Evolutionary conservation across 1,140 invertebrate genomes (phyloP), one percentile per base, ranked within the genome.

Genomic region (Drosophila dunni): DNA sequence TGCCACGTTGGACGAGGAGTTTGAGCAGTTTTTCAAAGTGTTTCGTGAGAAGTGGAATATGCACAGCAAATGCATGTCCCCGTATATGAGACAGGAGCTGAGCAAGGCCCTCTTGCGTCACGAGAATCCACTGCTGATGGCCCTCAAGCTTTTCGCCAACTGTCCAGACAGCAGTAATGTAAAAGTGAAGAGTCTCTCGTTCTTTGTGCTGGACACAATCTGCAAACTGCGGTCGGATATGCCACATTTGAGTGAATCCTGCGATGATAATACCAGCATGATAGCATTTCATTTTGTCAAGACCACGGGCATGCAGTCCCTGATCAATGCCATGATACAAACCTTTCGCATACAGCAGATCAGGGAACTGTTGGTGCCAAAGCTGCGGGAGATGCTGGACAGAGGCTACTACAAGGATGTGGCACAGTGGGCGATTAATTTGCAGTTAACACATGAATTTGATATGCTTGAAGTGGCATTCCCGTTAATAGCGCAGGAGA

Each of bases 401-500:
- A 79, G 93, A 34, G 94, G 94, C 38, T 93, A 94, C 56, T 95
- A 94, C 75, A 95, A 95, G 93, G 94, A 95, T 61, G 91, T 82
- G 10, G 68, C 79, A 1, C 77, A 92, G 56, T 92, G 91, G 91
- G 44, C 75, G 10, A 88, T 92, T 7, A 68, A 73, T 51, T 64
- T 91, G 45, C 62, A 83, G 62, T n/a, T 90, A 15, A 86, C 81
- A 0, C 73, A 91, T 34, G 81, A 93, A 53, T 96, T 95, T 92
- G 75, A 82, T 15, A 93, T 96, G 57, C 93, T 95, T 77, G 94
- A 95, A 57, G 93, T 96, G 74, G 78, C 96, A 2, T 90, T 97
- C 51, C 96, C 96, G 0, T 90, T 97, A 36, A 92, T 96, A 71
- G 92, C 96, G 10, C 95, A 96, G 93, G 95, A 96, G 81, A 96